Evolutionary conservation across 1,140 invertebrate species (phyloP), one percentile per base, ranked within the genome.

Genomic region (Pteromalus puparum): DNA sequence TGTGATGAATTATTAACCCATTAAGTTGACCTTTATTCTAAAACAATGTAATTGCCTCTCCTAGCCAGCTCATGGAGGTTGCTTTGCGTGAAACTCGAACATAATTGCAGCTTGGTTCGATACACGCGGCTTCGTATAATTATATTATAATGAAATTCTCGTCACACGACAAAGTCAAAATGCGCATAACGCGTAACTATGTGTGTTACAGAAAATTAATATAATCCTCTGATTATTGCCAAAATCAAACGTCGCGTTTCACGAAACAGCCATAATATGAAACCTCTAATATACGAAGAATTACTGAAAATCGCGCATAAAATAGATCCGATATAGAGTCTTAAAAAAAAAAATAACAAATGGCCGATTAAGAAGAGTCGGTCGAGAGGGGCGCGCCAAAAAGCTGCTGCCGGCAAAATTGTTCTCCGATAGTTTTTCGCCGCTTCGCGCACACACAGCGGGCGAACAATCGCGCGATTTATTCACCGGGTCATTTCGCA

Each of bases 401-500:
- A 73, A 34, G 26, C 53, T 12, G n/a, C 24, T 26, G 1, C 13
- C 15, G 13, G 12, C 42, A n/a, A 81, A 81, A 76, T 68, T 34
- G 34, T 81, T 77, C 61, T 46, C 24, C 72, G 73, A 68, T 81
- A 76, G 48, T 77, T 81, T 77, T 81, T 81, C 65, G 26, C 46
- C n/a, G 42, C 38, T n/a, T 12, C n/a, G 15, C 2, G 38, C 38
- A 42, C 38, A 42, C 30, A 34, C 4, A n/a, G 53, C 18, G 2
- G 68, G 26, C n/a, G 82, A 81, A 84, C 76, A 84, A 84, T 84
- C 70, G 83, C 65, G 28, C 81, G 75, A 79, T 79, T 80, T 75
- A 89, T 87, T 89, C 83, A 84, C 77, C 84, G 74, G 86, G 86
- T 89, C 89, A 88, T 90, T 90, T 89, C 73, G 86, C 81, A 84